Percentiles rank a stretch among this genome's conserved stretches.
Conservation (phyloP, 2,113 vertebrate genomes). For the Lycocorax pyrrhopterus region DNA sequence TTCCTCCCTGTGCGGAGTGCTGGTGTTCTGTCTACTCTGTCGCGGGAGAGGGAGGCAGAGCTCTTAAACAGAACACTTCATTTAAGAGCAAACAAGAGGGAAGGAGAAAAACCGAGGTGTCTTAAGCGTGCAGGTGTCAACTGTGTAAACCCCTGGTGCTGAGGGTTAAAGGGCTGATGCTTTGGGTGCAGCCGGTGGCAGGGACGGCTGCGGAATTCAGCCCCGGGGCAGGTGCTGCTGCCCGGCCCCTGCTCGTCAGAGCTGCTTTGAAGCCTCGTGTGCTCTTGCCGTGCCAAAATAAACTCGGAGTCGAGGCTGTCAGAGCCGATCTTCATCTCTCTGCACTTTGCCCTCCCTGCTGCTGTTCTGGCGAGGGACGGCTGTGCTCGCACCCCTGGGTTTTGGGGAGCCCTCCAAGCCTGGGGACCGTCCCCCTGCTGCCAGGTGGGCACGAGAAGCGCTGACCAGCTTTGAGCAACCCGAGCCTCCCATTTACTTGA, state of each 20-base stretch:
- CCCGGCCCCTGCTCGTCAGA: background rate
- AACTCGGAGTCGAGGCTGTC: background rate
- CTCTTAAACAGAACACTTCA: background rate
- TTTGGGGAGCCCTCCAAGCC: background rate
- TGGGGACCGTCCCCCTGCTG: rapidly evolving
- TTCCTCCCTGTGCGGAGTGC: background rate
- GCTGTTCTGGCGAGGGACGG: rapidly evolving
- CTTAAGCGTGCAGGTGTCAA: rapidly evolving
- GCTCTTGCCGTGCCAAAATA: background rate
- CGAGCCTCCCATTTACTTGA: rapidly evolving
- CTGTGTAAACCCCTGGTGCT: too few relatives aligned
- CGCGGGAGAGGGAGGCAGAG: rapidly evolving
- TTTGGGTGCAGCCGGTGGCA: background rate
- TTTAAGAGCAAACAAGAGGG: background rate
- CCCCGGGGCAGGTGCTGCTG: background rate
- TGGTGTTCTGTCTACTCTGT: rapidly evolving
- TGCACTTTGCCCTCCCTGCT: background rate
- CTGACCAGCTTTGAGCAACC: background rate
- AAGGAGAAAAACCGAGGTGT: background rate
- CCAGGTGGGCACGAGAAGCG: rapidly evolving
- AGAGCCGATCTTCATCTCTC: background rate
- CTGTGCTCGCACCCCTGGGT: rapidly evolving
- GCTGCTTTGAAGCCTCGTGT: background rate
- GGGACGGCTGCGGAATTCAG: background rate
- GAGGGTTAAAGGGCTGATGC: background rate